These are phyloP conservation scores for Drosophila koepferae DNA, from an alignment of 2,888 invertebrate genomes.

Conservation along the genomic window DNA sequence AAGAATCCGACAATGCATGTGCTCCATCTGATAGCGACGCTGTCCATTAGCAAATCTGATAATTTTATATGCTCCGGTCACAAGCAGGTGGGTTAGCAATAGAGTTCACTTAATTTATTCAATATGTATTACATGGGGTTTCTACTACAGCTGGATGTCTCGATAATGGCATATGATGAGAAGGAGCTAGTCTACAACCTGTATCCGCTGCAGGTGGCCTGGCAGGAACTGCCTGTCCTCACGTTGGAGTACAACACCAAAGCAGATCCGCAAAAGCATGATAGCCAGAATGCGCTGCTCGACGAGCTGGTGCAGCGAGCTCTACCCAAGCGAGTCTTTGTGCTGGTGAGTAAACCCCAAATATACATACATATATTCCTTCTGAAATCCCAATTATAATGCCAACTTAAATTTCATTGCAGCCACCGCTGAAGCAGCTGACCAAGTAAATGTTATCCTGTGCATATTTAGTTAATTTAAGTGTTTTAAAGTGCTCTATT, in stretches of 20 bases:
- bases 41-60: constrained; percentile 87
- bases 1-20: constrained; percentile 84
- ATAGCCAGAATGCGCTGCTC: constrained; percentile 81
- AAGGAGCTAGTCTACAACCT: constrained; percentile 84
- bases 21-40: constrained; percentile 83
- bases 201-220: constrained; percentile 84
- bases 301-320: constrained; percentile 84
- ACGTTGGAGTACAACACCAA: constrained; percentile 83
- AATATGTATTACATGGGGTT: not conserved
- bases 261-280: constrained; percentile 83
- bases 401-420: constrained; percentile 14
- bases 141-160: constrained; percentile 82
- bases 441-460: constrained; percentile 62
- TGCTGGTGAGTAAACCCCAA: constrained; percentile 77
- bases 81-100: constrained; percentile 88
- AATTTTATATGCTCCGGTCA: constrained; percentile 98
- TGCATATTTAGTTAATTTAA: constrained; percentile 52
- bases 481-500: constrained; percentile 67
- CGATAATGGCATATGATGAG: constrained; percentile 84
- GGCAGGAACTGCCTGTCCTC: constrained; percentile 84
- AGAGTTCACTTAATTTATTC: rapidly evolving
- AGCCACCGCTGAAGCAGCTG: constrained; percentile 82
- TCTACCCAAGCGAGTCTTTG: constrained; percentile 85
- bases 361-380: not conserved
- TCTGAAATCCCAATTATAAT: not conserved